Evolutionary conservation across 64 coral and sea anemone species (phyloP).

Genomic region (Pocillopora damicornis): DNA sequence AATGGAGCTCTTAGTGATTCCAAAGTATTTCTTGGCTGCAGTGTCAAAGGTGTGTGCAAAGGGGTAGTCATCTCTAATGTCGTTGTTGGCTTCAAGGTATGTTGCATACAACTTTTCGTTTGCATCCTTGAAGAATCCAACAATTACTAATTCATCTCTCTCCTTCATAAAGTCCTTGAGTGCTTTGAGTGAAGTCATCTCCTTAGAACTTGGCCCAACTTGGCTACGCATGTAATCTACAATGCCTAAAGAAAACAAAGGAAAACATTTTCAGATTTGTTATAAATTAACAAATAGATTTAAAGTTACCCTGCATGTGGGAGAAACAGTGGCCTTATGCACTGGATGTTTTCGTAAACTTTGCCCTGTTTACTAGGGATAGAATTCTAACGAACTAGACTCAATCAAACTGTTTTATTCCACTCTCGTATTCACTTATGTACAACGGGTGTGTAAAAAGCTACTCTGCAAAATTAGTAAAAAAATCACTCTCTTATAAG

Average conservation of each 20-base stretch:
- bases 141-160: conserved; percentile 81
- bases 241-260: conserved; percentile 53
- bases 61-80: conserved; percentile 86
- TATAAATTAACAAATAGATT: too few relatives aligned
- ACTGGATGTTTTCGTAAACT: too few relatives aligned
- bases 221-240: conserved; percentile 81
- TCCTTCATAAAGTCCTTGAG: conserved; percentile 90
- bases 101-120: conserved; percentile 67
- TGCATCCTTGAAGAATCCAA: conserved; percentile 93
- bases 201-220: conserved; percentile 91
- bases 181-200: conserved; percentile 73
- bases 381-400: too few relatives aligned
- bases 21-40: conserved; percentile 78
- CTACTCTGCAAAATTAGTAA: too few relatives aligned
- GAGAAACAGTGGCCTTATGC: too few relatives aligned
- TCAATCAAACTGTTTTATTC: too few relatives aligned
- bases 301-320: too few relatives aligned
- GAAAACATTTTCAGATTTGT: background rate
- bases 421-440: too few relatives aligned
- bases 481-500: too few relatives aligned
- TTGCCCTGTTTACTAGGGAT: too few relatives aligned
- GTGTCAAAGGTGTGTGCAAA: conserved; percentile 95
- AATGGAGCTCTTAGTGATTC: conserved; percentile 75
- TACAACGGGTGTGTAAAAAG: too few relatives aligned
- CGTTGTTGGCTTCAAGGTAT: conserved; percentile 97